Evolutionary conservation across 1,140 invertebrate species (phyloP).

Genomic region (Cydia splendana): DNA sequence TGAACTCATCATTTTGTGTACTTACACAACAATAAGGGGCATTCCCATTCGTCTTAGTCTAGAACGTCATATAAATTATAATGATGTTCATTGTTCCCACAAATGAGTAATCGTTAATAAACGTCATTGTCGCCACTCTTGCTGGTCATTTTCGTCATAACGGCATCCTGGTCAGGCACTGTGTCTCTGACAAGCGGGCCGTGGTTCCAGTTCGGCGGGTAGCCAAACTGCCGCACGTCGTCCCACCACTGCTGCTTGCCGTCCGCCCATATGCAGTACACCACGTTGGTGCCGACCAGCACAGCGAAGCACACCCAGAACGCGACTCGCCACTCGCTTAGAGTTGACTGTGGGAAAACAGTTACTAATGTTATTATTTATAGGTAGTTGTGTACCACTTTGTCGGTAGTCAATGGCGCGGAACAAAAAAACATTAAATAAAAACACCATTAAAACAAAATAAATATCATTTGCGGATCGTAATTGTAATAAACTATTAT

Average conservation of each 20-base stretch:
- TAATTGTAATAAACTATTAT: too few relatives aligned
- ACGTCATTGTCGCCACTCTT: conserved; percentile 21
- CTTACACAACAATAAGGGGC: too few relatives aligned
- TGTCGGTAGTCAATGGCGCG: too few relatives aligned
- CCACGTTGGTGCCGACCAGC: conserved; percentile 84
- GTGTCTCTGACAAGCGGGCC: conserved; percentile 49
- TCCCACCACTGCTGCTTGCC: conserved; percentile 87
- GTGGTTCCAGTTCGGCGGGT: conserved; percentile 65
- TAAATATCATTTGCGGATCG: too few relatives aligned
- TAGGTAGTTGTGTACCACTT: too few relatives aligned
- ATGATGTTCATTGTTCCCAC: too few relatives aligned
- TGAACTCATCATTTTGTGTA: too few relatives aligned
- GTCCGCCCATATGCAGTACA: conserved; percentile 86
- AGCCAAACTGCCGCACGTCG: conserved; percentile 69
- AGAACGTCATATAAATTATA: too few relatives aligned
- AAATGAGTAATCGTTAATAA: conserved; percentile 13
- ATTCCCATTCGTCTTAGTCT: too few relatives aligned
- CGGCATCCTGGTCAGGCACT: conserved; percentile 46
- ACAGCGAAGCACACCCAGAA: conserved; percentile 90
- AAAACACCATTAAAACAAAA: too few relatives aligned
- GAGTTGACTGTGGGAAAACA: conserved; percentile 81
- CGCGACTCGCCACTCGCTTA: conserved; percentile 88
- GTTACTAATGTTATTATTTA: neutral
- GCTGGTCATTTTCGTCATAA: conserved; percentile 46
- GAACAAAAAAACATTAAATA: too few relatives aligned